Base-by-base conservation (phyloP, 2,797 vertebrate species). In the Chanos chanos region DNA sequence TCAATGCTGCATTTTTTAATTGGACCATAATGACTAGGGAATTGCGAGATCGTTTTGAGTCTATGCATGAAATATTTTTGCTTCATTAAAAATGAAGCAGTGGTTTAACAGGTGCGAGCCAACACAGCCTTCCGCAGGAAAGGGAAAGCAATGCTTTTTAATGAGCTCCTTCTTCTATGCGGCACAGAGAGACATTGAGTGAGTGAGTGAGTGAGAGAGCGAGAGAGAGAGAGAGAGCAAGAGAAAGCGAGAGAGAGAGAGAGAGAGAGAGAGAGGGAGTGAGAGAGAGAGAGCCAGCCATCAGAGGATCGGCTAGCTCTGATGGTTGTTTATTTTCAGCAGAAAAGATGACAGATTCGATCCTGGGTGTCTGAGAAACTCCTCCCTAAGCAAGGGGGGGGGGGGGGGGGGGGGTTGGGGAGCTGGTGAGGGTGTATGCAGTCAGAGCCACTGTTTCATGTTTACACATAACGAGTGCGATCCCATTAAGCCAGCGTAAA, bases 61-160 rank as follows among this genome's bases (percentile, higher is more conserved):
- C 47, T 58, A 58, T 52, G 73, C 62, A 73, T 62, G 10, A 66
- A 80, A 50, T 47, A 66, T 74, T 82, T 84, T 78, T 71, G 77
- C 54, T 74, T 86, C 74, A 81, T 86, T 81, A 83, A 87, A 85
- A 82, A 83, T 83, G 54, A 77, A 82, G 64, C 60, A 61, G 74
- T 54, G 44, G 71, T 64, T 79, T 76, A 83, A 78, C 80, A 85
- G 83, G 82, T 84, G 81, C 83, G 73, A 57, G 49, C 59, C 66
- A 62, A 70, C 70, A 69, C 64, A 45, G 73, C 37, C 64, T 81
- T 78, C 67, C 72, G 59, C 65, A 37, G 58, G 65, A 65, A 65
- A 73, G 68, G 63, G 56, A 47, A 66, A 51, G 62, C 47, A 45
- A 58, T 68, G 77, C 37, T 31, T 71, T 79, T 79, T 79, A 73